These are phyloP conservation scores for Oriolus oriolus DNA, from an alignment of 2,113 vertebrate species.

Conservation along the genomic window DNA sequence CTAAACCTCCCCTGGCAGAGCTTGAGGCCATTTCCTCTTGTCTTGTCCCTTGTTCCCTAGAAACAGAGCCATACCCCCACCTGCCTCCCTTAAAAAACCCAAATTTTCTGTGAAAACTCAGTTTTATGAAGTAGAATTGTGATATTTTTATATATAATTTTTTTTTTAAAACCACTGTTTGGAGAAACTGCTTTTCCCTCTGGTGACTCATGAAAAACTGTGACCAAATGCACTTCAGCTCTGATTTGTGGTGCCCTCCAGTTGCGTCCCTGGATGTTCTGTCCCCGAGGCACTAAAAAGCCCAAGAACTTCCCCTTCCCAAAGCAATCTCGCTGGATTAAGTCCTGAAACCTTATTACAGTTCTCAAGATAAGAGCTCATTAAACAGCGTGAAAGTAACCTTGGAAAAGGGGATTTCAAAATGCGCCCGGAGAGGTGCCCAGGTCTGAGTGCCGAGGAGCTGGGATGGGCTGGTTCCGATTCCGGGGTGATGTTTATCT, in stretches of 20 bases:
- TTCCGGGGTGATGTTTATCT: not conserved
- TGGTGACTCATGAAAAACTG: not conserved
- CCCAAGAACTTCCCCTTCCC: not conserved
- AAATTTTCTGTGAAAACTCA: not conserved
- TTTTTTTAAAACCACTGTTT: not conserved
- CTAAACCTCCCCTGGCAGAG: not conserved
- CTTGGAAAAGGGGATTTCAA: slow-evolving; percentile 37
- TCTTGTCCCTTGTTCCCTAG: not conserved
- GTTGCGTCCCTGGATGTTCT: not conserved
- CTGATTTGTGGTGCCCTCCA: not conserved
- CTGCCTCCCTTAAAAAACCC: not conserved
- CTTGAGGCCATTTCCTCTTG: accelerated
- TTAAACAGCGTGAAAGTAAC: slow-evolving; percentile 1
- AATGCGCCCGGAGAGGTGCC: not conserved
- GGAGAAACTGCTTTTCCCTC: not conserved
- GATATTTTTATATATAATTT: accelerated
- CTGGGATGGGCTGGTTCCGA: not conserved
- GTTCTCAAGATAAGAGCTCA: slow-evolving; percentile 22
- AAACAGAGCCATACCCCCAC: not conserved
- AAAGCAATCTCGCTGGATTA: not conserved
- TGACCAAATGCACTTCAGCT: not conserved
- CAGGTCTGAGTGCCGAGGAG: not conserved
- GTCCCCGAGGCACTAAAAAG: not conserved
- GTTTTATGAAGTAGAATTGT: not conserved
- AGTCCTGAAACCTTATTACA: not conserved